Evolutionary conservation across 2,888 invertebrate genomes (phyloP).

Genomic region (Rotaria sp.): DNA sequence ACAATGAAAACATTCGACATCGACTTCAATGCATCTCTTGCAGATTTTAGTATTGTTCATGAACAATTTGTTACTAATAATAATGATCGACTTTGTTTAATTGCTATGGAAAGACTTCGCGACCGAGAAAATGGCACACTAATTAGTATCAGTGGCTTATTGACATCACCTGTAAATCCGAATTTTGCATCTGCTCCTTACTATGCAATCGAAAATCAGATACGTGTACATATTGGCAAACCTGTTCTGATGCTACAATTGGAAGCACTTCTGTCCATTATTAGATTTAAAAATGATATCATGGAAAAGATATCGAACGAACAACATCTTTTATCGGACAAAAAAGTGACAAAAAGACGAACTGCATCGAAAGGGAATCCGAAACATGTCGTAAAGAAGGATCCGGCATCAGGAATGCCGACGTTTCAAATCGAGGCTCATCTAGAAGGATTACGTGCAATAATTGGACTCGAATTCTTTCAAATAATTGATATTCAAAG

Average conservation of each 20-base stretch:
- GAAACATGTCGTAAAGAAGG: neutral
- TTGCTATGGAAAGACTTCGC: neutral
- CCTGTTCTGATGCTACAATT: neutral
- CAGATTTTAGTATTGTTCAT: neutral
- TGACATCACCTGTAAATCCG: neutral
- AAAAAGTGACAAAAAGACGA: neutral
- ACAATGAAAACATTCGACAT: neutral
- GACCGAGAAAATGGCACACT: neutral
- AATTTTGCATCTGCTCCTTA: neutral
- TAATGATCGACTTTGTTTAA: neutral
- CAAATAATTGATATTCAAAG: slow-evolving; percentile 52
- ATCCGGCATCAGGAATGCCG: neutral
- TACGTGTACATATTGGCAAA: neutral
- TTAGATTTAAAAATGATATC: neutral
- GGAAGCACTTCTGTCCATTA: neutral
- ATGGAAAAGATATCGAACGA: neutral
- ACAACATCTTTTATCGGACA: neutral
- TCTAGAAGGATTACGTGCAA: neutral
- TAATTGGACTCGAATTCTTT: slow-evolving; percentile 50
- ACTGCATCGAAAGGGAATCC: too few species aligned
- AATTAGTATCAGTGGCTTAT: neutral
- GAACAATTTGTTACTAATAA: neutral
- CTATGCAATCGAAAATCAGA: neutral
- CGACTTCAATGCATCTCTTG: neutral
- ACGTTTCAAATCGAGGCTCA: neutral